Evolutionary conservation across 1,140 invertebrate species (phyloP).

Genomic region (Temnothorax longispinosus): DNA sequence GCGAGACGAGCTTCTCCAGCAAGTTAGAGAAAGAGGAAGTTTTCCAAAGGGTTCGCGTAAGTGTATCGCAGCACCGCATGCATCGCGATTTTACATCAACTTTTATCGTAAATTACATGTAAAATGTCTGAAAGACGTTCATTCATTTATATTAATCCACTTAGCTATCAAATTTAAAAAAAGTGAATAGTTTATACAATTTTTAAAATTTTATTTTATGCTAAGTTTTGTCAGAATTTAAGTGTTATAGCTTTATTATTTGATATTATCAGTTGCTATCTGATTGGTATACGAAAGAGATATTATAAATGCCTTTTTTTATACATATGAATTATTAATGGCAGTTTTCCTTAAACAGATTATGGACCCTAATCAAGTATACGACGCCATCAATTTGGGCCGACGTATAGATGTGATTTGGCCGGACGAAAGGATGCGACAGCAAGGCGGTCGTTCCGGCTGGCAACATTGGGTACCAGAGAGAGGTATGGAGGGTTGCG

Average conservation of each 20-base stretch:
- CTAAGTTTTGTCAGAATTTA: not conserved
- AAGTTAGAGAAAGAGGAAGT: conserved; percentile 86
- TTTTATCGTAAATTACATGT: not conserved
- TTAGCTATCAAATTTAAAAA: not conserved
- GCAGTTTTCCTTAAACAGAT: conserved; percentile 85
- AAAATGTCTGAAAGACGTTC: not conserved
- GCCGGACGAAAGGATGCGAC: conserved; percentile 95
- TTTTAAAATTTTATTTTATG: not conserved
- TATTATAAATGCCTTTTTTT: not conserved
- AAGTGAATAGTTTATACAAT: not conserved
- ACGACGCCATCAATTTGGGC: conserved; percentile 95
- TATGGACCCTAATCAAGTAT: conserved; percentile 92
- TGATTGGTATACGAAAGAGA: not conserved
- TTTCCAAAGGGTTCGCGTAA: conserved; percentile 87
- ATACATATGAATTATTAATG: not conserved
- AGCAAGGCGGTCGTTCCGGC: conserved; percentile 92
- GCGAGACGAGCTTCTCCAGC: conserved; percentile 82
- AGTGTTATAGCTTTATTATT: not conserved
- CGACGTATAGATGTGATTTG: conserved; percentile 95
- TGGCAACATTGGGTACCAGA: conserved; percentile 96
- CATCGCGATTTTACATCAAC: not conserved
- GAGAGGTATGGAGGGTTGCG: conserved; percentile 95
- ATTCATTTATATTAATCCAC: not conserved
- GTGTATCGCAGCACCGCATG: conserved; percentile 71
- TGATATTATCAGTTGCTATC: not conserved